Evolutionary conservation across 92 coral and sea anemone genomes (phyloP), one percentile per base, ranked within the genome.

Genomic region (Zoanthus sansibaricus): DNA sequence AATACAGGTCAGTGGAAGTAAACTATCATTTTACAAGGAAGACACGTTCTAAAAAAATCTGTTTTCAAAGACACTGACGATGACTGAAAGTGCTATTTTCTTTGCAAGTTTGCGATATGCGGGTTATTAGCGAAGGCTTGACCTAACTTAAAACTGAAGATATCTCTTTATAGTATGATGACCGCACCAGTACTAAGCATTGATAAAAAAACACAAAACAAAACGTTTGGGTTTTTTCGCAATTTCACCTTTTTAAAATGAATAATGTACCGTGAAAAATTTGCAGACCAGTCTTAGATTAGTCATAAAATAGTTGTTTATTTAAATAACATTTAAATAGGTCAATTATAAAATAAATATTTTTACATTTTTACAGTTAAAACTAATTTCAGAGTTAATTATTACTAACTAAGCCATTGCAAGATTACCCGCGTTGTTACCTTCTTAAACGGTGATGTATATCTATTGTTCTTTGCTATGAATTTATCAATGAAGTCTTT

Each of bases 21-120:
- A 42, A 10, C 49, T 48, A 75, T 76, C 82, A 54, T 54, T 76
- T 76, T 52, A 76, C 82, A 14, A 17, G 67, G 13, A 46, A 32
- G 18, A 8, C 5, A 11, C 12, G 42, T 15, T 21, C 7, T 16
- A 17, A 42, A 42, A 71, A 31, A 48, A 4, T 51, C 45, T 17
- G 21, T 51, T 54, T 76, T 76, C 25, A 37, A 37, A 4, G 52
- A 76, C 7, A 72, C 4, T 7, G 30, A 14, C 49, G 16, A 14
- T 8, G 8, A 17, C 52, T 52, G 68, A 7, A 21, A 30, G 17
- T 52, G 25, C 5, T 32, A 49, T 54, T 76, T 18, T 54, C 1
- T 49, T 49, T 49, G 55, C 55, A 49, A 49, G 14, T 10, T 30
- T 30, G 21, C 52, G 14, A 69, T 15, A 2, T 30, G 4, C 31